These are phyloP conservation scores for Triplophysa dalaica DNA, from an alignment of 2,113 vertebrate genomes.

Conservation along the genomic window DNA sequence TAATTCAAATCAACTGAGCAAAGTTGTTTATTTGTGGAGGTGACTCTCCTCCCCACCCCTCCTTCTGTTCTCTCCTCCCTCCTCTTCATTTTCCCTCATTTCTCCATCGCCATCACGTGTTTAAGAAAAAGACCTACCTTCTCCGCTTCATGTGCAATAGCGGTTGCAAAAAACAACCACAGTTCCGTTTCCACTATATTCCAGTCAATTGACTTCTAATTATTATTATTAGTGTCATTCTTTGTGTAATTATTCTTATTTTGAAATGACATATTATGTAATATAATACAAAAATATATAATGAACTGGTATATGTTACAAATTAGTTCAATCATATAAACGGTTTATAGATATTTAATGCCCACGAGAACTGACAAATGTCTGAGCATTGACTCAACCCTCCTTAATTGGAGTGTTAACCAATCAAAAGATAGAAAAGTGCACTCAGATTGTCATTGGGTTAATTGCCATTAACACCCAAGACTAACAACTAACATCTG, in stretches of 20 bases:
- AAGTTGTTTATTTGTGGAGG: conserved; percentile 55
- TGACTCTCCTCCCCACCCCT: conserved; percentile 28
- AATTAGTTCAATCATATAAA: too few relatives aligned
- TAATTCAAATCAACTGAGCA: conserved; percentile 59
- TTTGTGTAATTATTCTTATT: too few relatives aligned
- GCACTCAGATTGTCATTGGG: neutral
- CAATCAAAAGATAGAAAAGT: conserved; percentile 1
- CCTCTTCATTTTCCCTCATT: conserved; percentile 1
- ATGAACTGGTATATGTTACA: too few relatives aligned
- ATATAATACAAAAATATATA: too few relatives aligned
- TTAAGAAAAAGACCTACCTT: neutral
- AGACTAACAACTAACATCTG: conserved; percentile 23
- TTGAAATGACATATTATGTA: too few relatives aligned
- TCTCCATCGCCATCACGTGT: neutral
- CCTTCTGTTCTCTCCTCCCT: conserved; percentile 14
- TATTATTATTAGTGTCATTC: too few relatives aligned
- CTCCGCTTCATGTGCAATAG: conserved; percentile 10
- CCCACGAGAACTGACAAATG: neutral
- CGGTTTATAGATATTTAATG: neutral
- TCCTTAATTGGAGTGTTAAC: neutral
- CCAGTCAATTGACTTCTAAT: conserved; percentile 26
- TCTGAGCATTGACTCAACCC: neutral
- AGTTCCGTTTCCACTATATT: neutral
- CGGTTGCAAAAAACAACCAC: conserved; percentile 10
- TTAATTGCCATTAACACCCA: conserved; percentile 1